phyloP scores from a whole-genome alignment of 2,797 vertebrate species.

The Picus viridis region DNA sequence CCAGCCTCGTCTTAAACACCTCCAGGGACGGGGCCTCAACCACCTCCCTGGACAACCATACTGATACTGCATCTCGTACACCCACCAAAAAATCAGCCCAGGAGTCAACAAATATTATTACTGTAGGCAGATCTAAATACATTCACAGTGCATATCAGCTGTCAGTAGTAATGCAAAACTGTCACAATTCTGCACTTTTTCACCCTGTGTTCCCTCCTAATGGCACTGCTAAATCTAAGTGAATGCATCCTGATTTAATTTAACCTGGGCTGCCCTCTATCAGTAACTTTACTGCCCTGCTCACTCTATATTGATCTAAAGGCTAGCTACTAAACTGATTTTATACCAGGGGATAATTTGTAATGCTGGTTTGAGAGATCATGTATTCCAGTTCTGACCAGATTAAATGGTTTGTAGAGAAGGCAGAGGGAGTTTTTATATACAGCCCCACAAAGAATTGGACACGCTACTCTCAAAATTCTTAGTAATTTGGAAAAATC shows the following conservation, averaged over 20 bases:
- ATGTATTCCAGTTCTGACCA: not conserved
- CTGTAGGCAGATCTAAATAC: not conserved
- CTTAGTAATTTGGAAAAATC: not conserved
- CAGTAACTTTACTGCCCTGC: not conserved
- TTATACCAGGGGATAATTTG: not conserved
- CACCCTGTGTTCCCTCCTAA: not conserved
- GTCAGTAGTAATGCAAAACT: not conserved
- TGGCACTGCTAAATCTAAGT: not conserved
- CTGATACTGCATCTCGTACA: not conserved
- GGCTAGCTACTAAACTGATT: not conserved
- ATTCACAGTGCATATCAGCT: not conserved
- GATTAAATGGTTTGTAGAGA: not conserved
- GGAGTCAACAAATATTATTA: not conserved
- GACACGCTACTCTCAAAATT: not conserved
- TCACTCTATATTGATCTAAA: not conserved
- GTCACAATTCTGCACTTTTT: not conserved
- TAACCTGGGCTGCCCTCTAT: not conserved
- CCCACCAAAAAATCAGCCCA: not conserved
- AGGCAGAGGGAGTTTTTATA: not conserved
- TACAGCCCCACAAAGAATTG: not conserved
- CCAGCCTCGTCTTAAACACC: no score
- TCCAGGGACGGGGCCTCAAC: no score
- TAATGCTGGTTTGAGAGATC: not conserved
- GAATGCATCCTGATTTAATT: constrained; percentile 4
- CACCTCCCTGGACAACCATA: not conserved